Evolutionary conservation across 2,113 vertebrate species (phyloP).

Genomic region (Larimichthys polyactis): DNA sequence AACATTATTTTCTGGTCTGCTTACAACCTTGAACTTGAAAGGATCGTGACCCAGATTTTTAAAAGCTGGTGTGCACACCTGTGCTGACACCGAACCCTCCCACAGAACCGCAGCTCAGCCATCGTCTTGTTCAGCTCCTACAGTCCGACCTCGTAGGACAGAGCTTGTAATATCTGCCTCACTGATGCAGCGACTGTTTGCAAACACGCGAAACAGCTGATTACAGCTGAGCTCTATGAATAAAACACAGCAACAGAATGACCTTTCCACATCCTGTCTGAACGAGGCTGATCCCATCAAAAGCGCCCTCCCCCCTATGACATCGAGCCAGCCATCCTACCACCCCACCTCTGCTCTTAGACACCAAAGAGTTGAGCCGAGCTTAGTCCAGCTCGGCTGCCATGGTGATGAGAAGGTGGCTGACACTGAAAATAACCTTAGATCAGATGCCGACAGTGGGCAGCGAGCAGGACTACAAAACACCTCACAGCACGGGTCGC

Average conservation of each 20-base stretch:
- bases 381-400: conserved; percentile 60
- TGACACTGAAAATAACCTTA: conserved; percentile 49
- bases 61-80: conserved; percentile 35
- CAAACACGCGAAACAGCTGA: conserved; percentile 25
- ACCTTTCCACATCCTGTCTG: conserved; percentile 74
- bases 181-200: neutral
- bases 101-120: conserved; percentile 4
- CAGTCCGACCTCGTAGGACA: neutral
- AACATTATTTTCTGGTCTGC: conserved; percentile 17
- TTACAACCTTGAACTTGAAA: conserved; percentile 31
- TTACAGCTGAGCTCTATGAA: conserved; percentile 41
- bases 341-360: conserved; percentile 51
- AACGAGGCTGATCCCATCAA: conserved; percentile 74
- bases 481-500: conserved; percentile 26
- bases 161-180: neutral
- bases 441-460: conserved; percentile 40
- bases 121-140: conserved; percentile 9
- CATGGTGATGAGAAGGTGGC: conserved; percentile 67
- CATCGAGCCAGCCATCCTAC: conserved; percentile 46
- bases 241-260: conserved; percentile 60
- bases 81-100: conserved; percentile 15
- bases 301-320: conserved; percentile 54
- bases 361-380: conserved; percentile 40
- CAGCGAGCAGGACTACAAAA: conserved; percentile 41
- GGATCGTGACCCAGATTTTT: conserved; percentile 45